Percentiles rank a stretch among this genome's conserved stretches.
These are phyloP conservation scores for Vespertilio murinus DNA, from an alignment of 2,797 vertebrate species.

Conservation along the genomic window DNA sequence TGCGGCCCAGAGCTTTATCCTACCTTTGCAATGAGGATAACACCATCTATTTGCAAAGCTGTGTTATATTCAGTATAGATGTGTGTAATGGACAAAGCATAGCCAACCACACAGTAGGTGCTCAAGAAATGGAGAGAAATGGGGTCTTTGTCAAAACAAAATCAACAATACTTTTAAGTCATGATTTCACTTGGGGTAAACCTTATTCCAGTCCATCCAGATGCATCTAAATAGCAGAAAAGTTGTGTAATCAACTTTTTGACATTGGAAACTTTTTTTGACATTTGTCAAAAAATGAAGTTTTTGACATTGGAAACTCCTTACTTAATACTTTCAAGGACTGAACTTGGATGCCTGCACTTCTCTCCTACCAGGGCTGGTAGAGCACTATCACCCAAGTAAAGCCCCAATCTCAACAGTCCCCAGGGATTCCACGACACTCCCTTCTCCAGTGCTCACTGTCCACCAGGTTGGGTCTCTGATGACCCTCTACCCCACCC, in stretches of 20 bases:
- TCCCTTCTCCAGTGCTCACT: not conserved
- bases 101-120: not conserved
- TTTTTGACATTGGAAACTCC: not conserved
- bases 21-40: not conserved
- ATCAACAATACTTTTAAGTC: not conserved
- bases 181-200: not conserved
- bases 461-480: not conserved
- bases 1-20: not conserved
- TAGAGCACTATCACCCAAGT: no score
- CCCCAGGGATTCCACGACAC: not conserved
- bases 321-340: not conserved
- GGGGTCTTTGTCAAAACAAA: not conserved
- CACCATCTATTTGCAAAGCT: not conserved
- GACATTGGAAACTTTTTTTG: not conserved
- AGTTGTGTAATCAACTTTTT: not conserved
- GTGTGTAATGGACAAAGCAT: not conserved
- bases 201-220: not conserved
- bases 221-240: not conserved
- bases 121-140: not conserved
- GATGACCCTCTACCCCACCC: not conserved
- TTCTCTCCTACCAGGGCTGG: not conserved
- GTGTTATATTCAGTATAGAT: not conserved
- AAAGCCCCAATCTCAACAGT: not conserved
- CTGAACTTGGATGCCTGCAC: not conserved
- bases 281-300: no score